Base-by-base conservation (phyloP, 1,140 invertebrate species). In the Drosophila arawakana region DNA sequence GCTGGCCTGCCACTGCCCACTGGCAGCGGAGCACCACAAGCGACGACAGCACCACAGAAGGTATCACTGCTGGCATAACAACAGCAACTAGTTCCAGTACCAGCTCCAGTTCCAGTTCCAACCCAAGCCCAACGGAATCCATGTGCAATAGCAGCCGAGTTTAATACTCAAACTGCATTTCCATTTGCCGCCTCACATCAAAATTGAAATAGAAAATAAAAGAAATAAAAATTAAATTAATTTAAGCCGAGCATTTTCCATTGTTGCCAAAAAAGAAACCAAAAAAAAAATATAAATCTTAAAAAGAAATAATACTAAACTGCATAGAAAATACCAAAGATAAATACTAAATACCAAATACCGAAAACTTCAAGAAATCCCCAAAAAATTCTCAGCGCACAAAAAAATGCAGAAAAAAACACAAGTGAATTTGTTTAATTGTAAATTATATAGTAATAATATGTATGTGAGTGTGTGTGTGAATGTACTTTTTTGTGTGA, bases 41-140 rank as follows among this genome's bases (percentile, higher is more conserved):
- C 60, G 9, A 41, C 55, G 11, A 34, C 75, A 21, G 54, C 57
- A 6, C 25, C 25, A 30, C 91, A 91, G 57, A 91, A 92, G 61
- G 90, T 92, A 2, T 91, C 91, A 21, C 78, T 92, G 73, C 69
- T 92, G 73, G 91, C 80, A 90, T 92, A 92, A 92, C 84, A 83
- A n/a, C 15, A 66, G 25, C 54, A 76, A 41, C 41, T 37, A 13
- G 39, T 15, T n/a, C 21, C 18, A 39, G 50, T n/a, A 49, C 37
- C 55, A 57, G 50, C 39, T 58, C 13, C 73, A 59, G 41, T 30
- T 49, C 49, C 71, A 37, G 68, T 49, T 35, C 57, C 73, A 60
- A 60, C 59, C 58, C 54, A 68, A 73, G n/a, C 57, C 72, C 73
- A 55, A 60, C 81, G 89, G 79, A 91, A 89, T 75, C 78, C 80